A percentile compares a stretch with the other conserved stretches of the same genome.
Conservation (phyloP, 2,113 vertebrate genomes). For the Oncorhynchus mykiss region DNA sequence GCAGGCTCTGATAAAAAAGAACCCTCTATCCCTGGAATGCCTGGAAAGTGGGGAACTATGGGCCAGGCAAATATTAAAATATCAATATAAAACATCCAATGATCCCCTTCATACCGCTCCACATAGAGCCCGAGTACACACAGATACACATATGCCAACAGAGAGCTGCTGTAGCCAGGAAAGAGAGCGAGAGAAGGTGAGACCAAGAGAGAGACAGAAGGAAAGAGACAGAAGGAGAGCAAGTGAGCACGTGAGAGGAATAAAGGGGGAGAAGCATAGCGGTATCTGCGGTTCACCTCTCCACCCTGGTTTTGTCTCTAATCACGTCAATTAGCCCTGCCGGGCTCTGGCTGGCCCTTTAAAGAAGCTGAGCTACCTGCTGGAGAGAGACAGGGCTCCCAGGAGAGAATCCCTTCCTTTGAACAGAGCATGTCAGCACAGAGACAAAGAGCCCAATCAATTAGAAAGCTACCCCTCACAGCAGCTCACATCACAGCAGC, state of each 20-base stretch:
- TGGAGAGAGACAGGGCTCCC: conserved; percentile 25
- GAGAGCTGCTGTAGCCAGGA: neutral
- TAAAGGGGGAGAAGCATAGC: neutral
- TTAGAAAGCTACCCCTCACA: conserved; percentile 44
- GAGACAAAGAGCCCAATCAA: conserved; percentile 57
- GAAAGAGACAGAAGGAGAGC: neutral
- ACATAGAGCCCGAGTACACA: neutral
- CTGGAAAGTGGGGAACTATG: neutral
- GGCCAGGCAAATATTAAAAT: neutral
- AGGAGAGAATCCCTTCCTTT: neutral
- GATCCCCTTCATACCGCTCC: neutral
- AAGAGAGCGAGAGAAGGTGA: neutral
- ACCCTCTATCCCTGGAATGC: neutral
- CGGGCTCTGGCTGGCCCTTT: neutral
- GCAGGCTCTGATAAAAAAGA: neutral
- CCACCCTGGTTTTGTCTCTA: conserved; percentile 9
- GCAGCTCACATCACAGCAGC: conserved; percentile 38
- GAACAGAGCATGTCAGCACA: conserved; percentile 41
- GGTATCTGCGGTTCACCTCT: neutral
- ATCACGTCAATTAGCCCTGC: conserved; percentile 10
- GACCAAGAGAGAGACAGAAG: neutral
- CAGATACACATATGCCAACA: neutral
- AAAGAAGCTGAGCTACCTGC: conserved; percentile 4
- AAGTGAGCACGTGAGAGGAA: too few species aligned
- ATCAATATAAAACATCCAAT: neutral